Base-by-base conservation (phyloP, 1,140 invertebrate species). In the Dryas iulia region DNA sequence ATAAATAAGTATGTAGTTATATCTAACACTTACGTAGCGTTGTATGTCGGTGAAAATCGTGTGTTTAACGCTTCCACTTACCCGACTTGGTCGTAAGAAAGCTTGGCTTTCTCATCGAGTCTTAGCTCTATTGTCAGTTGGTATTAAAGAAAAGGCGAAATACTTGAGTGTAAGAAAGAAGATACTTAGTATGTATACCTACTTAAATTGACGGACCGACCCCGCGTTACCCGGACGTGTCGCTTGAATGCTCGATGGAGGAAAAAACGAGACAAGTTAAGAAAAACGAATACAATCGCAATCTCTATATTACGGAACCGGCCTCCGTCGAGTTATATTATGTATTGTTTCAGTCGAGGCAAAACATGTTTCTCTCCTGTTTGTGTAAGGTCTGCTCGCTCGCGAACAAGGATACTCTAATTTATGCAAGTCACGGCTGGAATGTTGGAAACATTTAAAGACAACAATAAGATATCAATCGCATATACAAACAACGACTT, bases 251-350 rank as follows among this genome's bases (percentile, higher is more conserved):
- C 66, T 14, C 68, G 47, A 58, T 47, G 28, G 35, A 69, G 61
- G 58, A 69, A 71, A 76, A 73, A 73, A 74, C 72, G 63, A 69
- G 18, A 47, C 39, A 47, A 47, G 39, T 47, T 21, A 14, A 47
- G 39, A 47, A 21, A 47, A 47, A 18, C 39, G 7, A 6, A 47
- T 7, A 47, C 57, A 74, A 52, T 58, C 63, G 39, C 28, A 39
- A 47, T 58, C 60, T 59, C 61, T 64, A 77, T 73, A 78, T 79
- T 72, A 74, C 72, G 64, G 80, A 83, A 81, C 78, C 72, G 81
- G 78, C 39, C 39, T 78, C 10, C 35, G 12, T 69, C 72, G 47
- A 73, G 59, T 69, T 66, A 86, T 83, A 64, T 76, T 52, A 69
- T 79, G 66, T 74, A 82, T 84, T 84, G 76, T 86, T 72, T 62